Base-by-base conservation (phyloP, 2,888 invertebrate species). In the Notodonta ziczac region DNA sequence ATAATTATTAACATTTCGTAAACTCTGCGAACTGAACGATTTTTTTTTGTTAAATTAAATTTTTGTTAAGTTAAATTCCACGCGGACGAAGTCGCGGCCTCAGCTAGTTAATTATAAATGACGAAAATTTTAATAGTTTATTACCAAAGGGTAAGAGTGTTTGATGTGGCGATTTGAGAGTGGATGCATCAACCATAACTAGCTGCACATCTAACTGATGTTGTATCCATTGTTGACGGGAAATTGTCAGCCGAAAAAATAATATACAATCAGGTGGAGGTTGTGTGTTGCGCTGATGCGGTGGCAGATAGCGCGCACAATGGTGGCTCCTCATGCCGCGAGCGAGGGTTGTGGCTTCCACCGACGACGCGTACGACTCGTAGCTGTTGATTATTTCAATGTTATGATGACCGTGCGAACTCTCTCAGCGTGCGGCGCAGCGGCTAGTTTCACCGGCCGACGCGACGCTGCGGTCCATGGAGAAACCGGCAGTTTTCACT, bases 281-380 rank as follows among this genome's bases (percentile, higher is more conserved):
- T 50, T 50, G 16, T 50, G 50, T 50, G 14, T 16, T 24, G 50
- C 46, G 46, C 57, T 14, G 54, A 56, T 54, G n/a, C 46, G 73
- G 69, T 72, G 66, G 50, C 24, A 62, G 69, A 72, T 72, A 70
- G 53, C 44, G 16, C 32, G 73, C 52, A 70, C 69, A 72, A 72
- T 72, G 50, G 56, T 10, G 32, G 1, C n/a, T 4, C 32, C 24
- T 42, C 10, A 24, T 48, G 48, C 16, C 40, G 24, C 24, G 14
- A 53, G 50, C 35, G 51, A 53, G 50, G 16, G 51, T 52, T 52
- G 48, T 40, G 24, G 42, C 44, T 13, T n/a, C n/a, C 32, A 4
- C 7, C 5, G 46, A 32, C n/a, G 13, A 13, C n/a, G 46, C n/a
- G 13, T 53, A 35, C 13, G 53, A 12, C n/a, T 16, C 50, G 50